A percentile compares a stretch with the other conserved stretches of the same genome.
Evolutionary conservation across 2,797 vertebrate species (phyloP).

Genomic region (Phoebastria nigripes): DNA sequence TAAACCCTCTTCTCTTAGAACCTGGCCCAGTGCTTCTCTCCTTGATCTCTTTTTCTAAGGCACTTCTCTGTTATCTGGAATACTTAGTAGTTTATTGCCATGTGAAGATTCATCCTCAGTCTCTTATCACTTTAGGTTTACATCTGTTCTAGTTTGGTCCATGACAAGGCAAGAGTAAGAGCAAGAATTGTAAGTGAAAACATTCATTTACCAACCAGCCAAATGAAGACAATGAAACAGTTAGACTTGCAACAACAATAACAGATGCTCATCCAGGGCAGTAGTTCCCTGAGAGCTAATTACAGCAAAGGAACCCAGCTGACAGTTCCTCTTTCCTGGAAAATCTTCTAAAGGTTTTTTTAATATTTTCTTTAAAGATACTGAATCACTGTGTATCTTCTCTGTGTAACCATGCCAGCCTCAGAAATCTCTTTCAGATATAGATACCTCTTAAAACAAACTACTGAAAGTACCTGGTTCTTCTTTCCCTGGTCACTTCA

Average conservation of each 20-base stretch:
- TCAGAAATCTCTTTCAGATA: background rate
- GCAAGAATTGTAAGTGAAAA: background rate
- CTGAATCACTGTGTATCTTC: background rate
- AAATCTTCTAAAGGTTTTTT: background rate
- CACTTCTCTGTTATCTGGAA: background rate
- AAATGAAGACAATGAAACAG: background rate
- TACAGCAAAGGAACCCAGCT: background rate
- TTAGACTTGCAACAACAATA: background rate
- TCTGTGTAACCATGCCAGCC: background rate
- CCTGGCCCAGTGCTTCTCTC: background rate
- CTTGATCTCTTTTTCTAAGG: background rate
- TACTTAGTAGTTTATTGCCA: background rate
- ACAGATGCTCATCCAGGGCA: background rate
- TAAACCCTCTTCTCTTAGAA: background rate
- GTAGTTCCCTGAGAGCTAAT: background rate
- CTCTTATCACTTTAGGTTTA: background rate
- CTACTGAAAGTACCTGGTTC: background rate
- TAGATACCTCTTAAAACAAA: background rate
- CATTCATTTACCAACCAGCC: background rate
- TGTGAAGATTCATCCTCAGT: background rate
- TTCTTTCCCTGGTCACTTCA: background rate
- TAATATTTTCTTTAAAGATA: background rate
- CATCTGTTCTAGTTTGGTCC: background rate
- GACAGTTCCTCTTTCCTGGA: background rate
- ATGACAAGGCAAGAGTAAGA: background rate